Evolutionary conservation across 2,797 vertebrate genomes (phyloP).

Genomic region (Falco peregrinus): DNA sequence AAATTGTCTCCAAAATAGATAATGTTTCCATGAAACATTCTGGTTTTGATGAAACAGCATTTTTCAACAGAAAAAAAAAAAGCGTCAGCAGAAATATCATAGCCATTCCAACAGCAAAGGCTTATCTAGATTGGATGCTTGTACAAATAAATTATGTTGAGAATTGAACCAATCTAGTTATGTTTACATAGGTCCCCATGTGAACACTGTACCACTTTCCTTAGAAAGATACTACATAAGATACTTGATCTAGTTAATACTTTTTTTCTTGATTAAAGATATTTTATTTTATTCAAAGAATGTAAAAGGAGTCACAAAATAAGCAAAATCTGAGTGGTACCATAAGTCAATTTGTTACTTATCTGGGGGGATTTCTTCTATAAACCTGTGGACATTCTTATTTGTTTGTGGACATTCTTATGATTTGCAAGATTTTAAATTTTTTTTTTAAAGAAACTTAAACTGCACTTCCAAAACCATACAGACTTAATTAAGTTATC

Average conservation of each 20-base stretch:
- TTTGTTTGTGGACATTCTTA: neutral
- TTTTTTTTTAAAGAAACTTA: neutral
- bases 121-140: conserved; percentile 33
- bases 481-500: neutral
- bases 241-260: neutral
- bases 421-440: neutral
- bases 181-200: neutral
- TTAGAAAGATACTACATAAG: neutral
- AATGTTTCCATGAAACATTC: conserved; percentile 65
- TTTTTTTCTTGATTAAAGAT: neutral
- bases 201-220: neutral
- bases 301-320: neutral
- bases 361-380: neutral
- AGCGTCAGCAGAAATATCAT: conserved; percentile 57
- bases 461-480: neutral
- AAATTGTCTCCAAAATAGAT: conserved; percentile 61
- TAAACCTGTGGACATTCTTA: neutral
- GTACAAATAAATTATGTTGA: neutral
- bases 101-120: conserved; percentile 6
- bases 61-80: conserved; percentile 41
- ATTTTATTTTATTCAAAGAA: neutral
- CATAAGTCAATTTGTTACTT: neutral
- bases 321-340: neutral
- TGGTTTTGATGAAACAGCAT: conserved; percentile 64
- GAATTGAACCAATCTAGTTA: neutral